A percentile compares a stretch with the other conserved stretches of the same genome.
phyloP scores from a whole-genome alignment of 2,797 vertebrate genomes.

The Dicrostonyx torquatus region DNA sequence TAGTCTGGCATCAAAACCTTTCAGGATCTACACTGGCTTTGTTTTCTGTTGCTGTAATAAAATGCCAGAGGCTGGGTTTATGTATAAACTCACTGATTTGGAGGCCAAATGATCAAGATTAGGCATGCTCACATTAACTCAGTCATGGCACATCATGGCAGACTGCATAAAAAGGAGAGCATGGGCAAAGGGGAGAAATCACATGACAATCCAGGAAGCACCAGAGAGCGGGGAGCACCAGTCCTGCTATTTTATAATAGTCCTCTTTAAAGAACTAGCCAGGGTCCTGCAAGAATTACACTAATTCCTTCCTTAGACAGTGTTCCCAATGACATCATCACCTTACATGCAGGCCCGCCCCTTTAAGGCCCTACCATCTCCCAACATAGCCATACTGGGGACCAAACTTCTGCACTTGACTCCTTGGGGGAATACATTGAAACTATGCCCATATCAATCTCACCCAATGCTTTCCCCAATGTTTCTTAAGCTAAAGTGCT shows the following conservation, averaged over 20 bases:
- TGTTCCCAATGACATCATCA: background rate
- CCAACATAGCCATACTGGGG: background rate
- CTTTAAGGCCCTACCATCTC: background rate
- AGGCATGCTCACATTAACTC: background rate
- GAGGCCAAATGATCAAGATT: background rate
- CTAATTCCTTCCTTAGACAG: background rate
- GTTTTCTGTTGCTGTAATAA: background rate
- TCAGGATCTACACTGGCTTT: background rate
- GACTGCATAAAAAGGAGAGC: background rate
- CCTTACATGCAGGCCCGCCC: background rate
- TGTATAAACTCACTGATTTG: background rate
- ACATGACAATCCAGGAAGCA: background rate
- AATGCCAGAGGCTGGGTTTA: background rate
- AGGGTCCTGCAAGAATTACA: background rate
- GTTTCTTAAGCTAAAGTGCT: conserved; percentile 10
- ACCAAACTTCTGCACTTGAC: background rate
- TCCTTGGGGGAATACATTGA: background rate
- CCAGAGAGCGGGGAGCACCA: background rate
- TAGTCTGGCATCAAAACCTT: background rate
- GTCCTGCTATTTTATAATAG: background rate
- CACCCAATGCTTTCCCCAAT: background rate
- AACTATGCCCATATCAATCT: background rate
- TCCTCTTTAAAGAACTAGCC: background rate
- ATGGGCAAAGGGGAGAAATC: background rate
- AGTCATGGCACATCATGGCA: background rate